phyloP scores from a whole-genome alignment of 1,140 invertebrate species.

The Drosophila oshimai region DNA sequence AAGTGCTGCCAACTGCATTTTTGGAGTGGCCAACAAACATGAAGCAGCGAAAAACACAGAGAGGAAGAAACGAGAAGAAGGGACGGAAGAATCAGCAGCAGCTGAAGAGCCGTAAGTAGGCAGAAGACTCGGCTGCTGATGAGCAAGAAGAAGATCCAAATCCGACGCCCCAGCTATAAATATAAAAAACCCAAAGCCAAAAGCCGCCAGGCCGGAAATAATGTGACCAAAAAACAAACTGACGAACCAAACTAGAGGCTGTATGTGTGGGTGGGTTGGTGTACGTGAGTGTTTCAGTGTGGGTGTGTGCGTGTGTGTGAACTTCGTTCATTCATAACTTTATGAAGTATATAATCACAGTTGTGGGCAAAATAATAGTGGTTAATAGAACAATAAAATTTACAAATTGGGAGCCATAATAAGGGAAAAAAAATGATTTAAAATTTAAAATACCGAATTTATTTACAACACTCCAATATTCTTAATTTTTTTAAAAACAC shows the following conservation, averaged over 20 bases:
- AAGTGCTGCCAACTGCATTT: constrained; percentile 57
- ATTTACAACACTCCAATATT: no score
- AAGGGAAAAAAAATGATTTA: neutral
- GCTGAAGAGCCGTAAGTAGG: neutral
- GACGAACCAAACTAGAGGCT: constrained; percentile 18
- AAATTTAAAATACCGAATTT: no score
- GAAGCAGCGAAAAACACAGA: neutral
- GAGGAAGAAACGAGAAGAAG: neutral
- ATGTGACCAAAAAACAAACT: constrained; percentile 64
- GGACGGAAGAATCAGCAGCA: neutral
- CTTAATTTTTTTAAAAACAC: no score
- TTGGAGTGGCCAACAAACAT: constrained; percentile 34
- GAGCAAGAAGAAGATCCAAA: constrained; percentile 7
- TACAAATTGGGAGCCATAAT: no score
- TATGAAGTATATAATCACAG: constrained; percentile 39
- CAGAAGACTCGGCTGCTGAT: constrained; percentile 4
- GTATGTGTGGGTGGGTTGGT: neutral
- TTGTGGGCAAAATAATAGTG: neutral
- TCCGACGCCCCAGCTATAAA: constrained; percentile 60
- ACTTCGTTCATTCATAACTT: constrained; percentile 66
- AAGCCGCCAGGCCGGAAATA: constrained; percentile 66
- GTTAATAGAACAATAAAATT: neutral
- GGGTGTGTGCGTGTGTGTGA: constrained; percentile 11
- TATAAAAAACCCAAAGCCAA: constrained; percentile 38
- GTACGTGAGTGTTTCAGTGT: neutral